These are phyloP conservation scores for Aplochiton taeniatus DNA, from an alignment of 2,797 vertebrate species.

Conservation along the genomic window DNA sequence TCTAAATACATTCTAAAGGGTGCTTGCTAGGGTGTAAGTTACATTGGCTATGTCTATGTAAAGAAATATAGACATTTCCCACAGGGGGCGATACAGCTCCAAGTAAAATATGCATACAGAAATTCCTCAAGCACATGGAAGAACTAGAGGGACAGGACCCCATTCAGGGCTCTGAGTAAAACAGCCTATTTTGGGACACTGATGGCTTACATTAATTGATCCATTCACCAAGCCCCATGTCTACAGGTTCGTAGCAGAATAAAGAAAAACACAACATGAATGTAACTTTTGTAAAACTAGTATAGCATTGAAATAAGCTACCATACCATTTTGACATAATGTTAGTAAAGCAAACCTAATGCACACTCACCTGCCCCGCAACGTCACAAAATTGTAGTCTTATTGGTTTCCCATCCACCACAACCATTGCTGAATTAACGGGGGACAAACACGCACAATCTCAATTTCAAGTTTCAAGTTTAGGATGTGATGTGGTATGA, in stretches of 20 bases:
- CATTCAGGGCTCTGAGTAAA: too few species aligned
- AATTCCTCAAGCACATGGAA: not conserved
- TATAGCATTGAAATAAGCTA: not conserved
- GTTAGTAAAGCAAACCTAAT: not conserved
- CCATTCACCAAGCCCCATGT: constrained; percentile 65
- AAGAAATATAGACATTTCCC: constrained; percentile 10
- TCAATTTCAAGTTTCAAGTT: too few species aligned
- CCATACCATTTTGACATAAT: not conserved
- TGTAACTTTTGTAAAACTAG: not conserved
- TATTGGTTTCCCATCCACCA: constrained; percentile 77
- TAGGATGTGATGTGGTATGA: too few species aligned
- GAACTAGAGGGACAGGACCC: not conserved
- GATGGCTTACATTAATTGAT: constrained; percentile 62
- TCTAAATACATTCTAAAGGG: too few species aligned
- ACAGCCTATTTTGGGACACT: not conserved
- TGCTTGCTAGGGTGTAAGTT: too few species aligned
- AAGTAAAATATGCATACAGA: not conserved
- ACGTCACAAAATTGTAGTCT: constrained; percentile 73
- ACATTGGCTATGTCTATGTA: too few species aligned
- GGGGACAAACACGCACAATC: not conserved
- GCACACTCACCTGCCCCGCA: constrained; percentile 66
- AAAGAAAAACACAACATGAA: not conserved
- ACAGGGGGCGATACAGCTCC: constrained; percentile 30
- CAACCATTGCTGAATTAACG: constrained; percentile 57
- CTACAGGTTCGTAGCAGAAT: constrained; percentile 34